Base-by-base conservation (phyloP, 2,113 vertebrate species). In the Balaenoptera acutorostrata region DNA sequence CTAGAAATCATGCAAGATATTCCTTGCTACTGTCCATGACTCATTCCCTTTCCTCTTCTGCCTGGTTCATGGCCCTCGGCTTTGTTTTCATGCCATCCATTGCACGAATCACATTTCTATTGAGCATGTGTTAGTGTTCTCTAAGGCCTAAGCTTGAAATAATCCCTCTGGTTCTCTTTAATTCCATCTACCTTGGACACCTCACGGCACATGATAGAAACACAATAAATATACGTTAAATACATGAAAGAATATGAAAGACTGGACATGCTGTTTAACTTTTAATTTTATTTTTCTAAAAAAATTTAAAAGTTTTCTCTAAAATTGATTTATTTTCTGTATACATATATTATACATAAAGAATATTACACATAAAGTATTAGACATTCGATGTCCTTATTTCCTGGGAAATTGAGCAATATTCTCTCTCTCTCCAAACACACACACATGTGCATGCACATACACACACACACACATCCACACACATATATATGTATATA, bases 171-270 rank as follows among this genome's bases (percentile, higher is more conserved):
- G 0, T 74, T 78, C 5, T 74, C 68, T 80, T 66, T 36, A 80
- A 36, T 80, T 17, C 0, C 3, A 9, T 84, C 41, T 68, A 52
- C 23, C 2, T 46, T 25, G 21, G 52, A 41, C 2, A 63, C 15
- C 2, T 27, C 10, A 12, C 39, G 31, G 14, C 14, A 75, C 8
- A 72, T 44, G 63, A n/a, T 15, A 78, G 23, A 71, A 74, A 31
- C 63, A 59, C 17, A 72, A 46, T 52, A 90, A 75, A 77, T n/a
- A 25, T 57, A 15, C 61, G 7, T 29, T 33, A 61, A 12, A 61
- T 80, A 6, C 44, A 71, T 61, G 39, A 82, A 89, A 41, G 39
- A 63, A 49, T 63, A 81, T 71, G 17, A 92, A 96, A 92, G 4
- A 89, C 5, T 68, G 17, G 9, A 68, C 9, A 68, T 29, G 6